Conservation (phyloP, 2,113 vertebrate species). For the Taurulus bubalis region DNA sequence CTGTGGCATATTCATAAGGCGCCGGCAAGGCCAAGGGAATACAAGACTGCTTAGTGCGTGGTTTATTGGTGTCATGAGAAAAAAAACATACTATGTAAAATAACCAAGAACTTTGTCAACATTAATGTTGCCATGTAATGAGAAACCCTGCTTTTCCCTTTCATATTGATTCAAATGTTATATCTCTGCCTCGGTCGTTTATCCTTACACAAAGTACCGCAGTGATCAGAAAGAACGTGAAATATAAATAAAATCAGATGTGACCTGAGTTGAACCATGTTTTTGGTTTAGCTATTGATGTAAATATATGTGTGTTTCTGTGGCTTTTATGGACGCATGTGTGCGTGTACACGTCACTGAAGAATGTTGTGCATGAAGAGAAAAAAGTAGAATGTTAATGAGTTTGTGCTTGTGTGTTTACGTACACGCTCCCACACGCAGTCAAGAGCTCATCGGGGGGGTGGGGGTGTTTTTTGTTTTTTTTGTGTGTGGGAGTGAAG, state of each 20-base stretch:
- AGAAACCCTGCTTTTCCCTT: neutral
- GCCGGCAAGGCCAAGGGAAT: neutral
- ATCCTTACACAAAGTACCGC: neutral
- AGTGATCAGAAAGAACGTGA: constrained; percentile 34
- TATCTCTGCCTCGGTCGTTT: neutral
- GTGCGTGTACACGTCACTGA: neutral
- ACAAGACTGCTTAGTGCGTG: neutral
- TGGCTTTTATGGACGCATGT: too few species aligned
- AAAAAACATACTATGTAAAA: neutral
- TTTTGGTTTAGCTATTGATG: constrained; percentile 22
- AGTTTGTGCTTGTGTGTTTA: constrained; percentile 47
- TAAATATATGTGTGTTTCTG: neutral
- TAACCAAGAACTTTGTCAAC: neutral
- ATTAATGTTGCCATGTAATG: neutral
- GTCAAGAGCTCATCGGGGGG: constrained; percentile 16
- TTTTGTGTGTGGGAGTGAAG: constrained; percentile 42
- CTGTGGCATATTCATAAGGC: neutral
- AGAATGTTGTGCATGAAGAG: constrained; percentile 8
- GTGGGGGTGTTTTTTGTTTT: constrained; percentile 18
- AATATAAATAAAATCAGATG: constrained; percentile 54
- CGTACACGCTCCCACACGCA: constrained; percentile 13
- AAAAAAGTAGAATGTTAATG: constrained; percentile 39
- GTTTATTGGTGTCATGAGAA: neutral
- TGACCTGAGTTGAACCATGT: constrained; percentile 7
- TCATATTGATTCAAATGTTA: neutral